Evolutionary conservation across 1,140 invertebrate species (phyloP), one percentile per base, ranked within the genome.

Genomic region (Plutomurus gul): DNA sequence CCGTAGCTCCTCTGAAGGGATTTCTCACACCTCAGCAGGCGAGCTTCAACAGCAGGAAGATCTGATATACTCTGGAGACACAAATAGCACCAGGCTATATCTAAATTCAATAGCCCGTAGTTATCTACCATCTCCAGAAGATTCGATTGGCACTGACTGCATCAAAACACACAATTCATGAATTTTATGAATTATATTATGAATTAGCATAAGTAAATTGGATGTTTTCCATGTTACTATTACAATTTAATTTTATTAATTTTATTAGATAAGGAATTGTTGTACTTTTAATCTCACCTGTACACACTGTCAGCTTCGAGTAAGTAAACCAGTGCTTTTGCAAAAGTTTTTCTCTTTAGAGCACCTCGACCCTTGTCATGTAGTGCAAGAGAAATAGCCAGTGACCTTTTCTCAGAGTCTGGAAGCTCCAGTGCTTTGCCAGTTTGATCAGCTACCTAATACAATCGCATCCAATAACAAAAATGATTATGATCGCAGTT

Each of bases 81-180:
- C 33, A 94, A 87, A 87, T 95, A 95, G 86, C 93, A 94, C 94
- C 94, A 95, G 4, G 92, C 92, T 81, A 95, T 93, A 85, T 95
- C 93, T 82, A 95, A 86, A 86, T 94, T 92, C 5, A 95, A 86
- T 1, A 94, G 86, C 0, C 92, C 93, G 88, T 91, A 93, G 85
- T 83, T 83, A 25, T 83, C 82, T 3, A 83, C 82, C 71, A 77
- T 77, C 0, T 81, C 88, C 13, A 95, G 86, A 39, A 94, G 87
- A 33, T 89, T 86, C 0, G 92, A 90, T 71, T 91, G 87, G 84
- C 93, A 94, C 40, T 90, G 89, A 77, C 91, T 92, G 37, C 43
- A 78, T 25, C 18, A 75, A 56, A 82, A 74, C 18, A n/a, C n/a
- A n/a, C n/a, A n/a, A n/a, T n/a, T n/a, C n/a, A n/a, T n/a, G n/a